Evolutionary conservation across 2,797 vertebrate species (phyloP), one percentile per base, ranked within the genome.

Genomic region (Trichosurus vulpecula): DNA sequence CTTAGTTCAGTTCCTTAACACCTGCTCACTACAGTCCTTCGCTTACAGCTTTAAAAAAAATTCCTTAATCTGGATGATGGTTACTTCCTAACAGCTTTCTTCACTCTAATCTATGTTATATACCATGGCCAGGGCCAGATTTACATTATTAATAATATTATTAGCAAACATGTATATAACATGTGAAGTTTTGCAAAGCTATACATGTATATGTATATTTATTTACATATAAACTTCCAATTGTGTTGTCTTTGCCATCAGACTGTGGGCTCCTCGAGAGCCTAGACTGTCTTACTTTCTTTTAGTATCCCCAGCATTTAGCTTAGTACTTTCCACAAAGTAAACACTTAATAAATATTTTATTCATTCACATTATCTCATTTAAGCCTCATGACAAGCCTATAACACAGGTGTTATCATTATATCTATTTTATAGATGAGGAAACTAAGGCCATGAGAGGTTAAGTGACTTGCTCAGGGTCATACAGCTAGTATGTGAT

Each of bases 351-450:
- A 74, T 41, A 74, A 74, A 74, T 74, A 74, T 41, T 74, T 74
- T n/a, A 22, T 9, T 81, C n/a, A 25, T 81, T 81, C n/a, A 47
- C 8, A 4, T 81, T 25, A 47, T 47, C 61, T 74, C 61, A 74
- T 81, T 47, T 81, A 22, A 81, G 19, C 19, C 6, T 81, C n/a
- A 81, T 16, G n/a, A 81, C 8, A 81, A 25, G n/a, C n/a, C 2
- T 74, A 41, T 41, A 25, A 81, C 31, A 74, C 1, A 6, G 35
- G 35, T 74, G 16, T 19, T 81, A 56, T n/a, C 53, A 41, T 35
- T 94, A 30, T 16, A 52, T 12, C 89, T 35, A 74, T 30, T 90
- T 94, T 52, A 51, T 61, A 96, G 51, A 35, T 81, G 89, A 94
- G 58, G 93, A 92, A 35, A 91, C 31, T 57, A 54, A 89, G 61